phyloP scores from a whole-genome alignment of 1,140 invertebrate genomes.

The Holotrichia oblita region DNA sequence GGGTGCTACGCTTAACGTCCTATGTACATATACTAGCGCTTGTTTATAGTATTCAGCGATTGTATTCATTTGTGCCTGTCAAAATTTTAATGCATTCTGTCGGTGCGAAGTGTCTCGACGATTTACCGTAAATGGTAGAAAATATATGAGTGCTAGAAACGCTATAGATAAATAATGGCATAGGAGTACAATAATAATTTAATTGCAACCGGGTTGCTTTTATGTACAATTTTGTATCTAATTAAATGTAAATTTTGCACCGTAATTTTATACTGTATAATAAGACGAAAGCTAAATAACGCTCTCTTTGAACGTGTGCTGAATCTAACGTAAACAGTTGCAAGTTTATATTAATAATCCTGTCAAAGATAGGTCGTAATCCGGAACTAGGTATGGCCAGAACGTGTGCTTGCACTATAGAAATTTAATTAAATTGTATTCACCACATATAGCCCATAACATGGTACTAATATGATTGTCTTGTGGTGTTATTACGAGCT shows the following conservation, averaged over 20 bases:
- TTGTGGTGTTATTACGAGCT: too few species aligned
- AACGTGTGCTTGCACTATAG: not conserved
- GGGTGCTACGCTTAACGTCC: too few species aligned
- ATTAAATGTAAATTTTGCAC: constrained; percentile 1
- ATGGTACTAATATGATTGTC: too few species aligned
- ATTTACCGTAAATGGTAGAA: not conserved
- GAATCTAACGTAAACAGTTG: not conserved
- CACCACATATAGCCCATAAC: not conserved
- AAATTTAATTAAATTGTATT: not conserved
- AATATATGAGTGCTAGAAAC: not conserved
- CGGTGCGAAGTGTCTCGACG: not conserved
- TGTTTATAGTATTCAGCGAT: not conserved
- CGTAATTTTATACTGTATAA: not conserved
- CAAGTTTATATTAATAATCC: not conserved
- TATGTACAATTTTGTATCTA: not conserved
- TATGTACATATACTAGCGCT: not conserved
- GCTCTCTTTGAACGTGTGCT: not conserved
- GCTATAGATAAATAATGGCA: not conserved
- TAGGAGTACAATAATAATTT: not conserved
- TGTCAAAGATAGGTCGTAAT: not conserved
- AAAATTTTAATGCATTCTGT: constrained; percentile 3
- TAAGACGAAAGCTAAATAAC: not conserved
- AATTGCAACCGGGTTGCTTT: not conserved
- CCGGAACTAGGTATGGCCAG: not conserved
- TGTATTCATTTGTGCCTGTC: constrained; percentile 7